phyloP scores from a whole-genome alignment of 2,113 vertebrate species.

The Xenopus laevis region DNA sequence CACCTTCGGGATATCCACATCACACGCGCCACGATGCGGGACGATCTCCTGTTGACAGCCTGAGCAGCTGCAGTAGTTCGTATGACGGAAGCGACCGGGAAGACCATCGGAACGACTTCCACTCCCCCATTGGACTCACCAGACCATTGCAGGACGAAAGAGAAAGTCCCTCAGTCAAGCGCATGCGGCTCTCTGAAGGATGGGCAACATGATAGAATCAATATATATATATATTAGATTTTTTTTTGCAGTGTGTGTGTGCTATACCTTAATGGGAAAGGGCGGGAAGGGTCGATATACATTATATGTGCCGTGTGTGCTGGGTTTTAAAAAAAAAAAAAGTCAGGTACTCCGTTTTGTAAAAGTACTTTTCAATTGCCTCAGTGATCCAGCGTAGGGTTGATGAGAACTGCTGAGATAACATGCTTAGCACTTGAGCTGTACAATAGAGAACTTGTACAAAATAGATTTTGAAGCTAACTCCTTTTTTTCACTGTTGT shows the following conservation, averaged over 20 bases:
- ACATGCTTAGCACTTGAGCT: conserved; percentile 91
- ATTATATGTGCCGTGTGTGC: conserved; percentile 93
- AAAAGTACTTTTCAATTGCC: conserved; percentile 95
- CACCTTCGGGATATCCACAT: conserved; percentile 87
- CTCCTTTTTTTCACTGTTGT: conserved; percentile 88
- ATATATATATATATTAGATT: conserved; percentile 64
- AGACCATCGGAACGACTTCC: conserved; percentile 95
- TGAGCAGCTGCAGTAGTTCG: conserved; percentile 98
- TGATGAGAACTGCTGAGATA: conserved; percentile 83
- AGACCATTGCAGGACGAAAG: conserved; percentile 91
- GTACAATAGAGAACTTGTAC: conserved; percentile 92
- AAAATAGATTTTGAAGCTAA: conserved; percentile 93
- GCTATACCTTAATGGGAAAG: conserved; percentile 86
- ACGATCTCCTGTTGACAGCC: conserved; percentile 94
- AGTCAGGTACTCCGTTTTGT: conserved; percentile 99
- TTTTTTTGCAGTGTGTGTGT: conserved; percentile 81
- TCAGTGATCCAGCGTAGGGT: conserved; percentile 90
- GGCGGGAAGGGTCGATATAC: conserved; percentile 83
- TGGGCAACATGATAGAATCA: conserved; percentile 95
- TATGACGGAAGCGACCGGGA: conserved; percentile 97
- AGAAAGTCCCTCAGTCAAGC: conserved; percentile 96
- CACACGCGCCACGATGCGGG: conserved; percentile 93
- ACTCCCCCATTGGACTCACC: conserved; percentile 95
- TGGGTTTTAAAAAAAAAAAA: conserved; percentile 64
- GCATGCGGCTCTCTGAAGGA: conserved; percentile 95